Percentiles rank a stretch among this genome's conserved stretches.
phyloP scores from a whole-genome alignment of 2,888 invertebrate species.

The Conomelus anceps region DNA sequence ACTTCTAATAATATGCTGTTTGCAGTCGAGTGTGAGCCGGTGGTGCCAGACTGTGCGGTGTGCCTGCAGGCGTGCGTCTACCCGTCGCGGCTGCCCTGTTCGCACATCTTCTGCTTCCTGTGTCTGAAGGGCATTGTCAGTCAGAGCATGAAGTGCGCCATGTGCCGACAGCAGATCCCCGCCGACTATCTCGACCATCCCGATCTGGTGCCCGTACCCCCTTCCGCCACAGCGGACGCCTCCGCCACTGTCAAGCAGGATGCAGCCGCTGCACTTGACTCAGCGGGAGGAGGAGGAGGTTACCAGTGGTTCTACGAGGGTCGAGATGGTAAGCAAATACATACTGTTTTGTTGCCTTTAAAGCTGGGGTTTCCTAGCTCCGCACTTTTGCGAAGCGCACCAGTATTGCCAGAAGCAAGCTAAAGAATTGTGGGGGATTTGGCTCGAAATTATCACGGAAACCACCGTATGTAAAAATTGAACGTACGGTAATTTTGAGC shows the following conservation, averaged over 20 bases:
- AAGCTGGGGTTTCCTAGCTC: no score
- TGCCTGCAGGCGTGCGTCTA: slow-evolving; percentile 85
- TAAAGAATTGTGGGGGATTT: no score
- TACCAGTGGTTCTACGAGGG: slow-evolving; percentile 97
- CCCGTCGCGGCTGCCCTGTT: slow-evolving; percentile 88
- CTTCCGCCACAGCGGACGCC: slow-evolving; percentile 40
- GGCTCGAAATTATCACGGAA: no score
- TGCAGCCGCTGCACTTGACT: slow-evolving; percentile 42
- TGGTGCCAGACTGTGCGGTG: slow-evolving; percentile 72
- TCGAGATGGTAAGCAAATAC: slow-evolving; percentile 64
- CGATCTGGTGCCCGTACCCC: slow-evolving; percentile 55
- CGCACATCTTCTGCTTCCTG: slow-evolving; percentile 92
- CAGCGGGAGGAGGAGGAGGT: slow-evolving; percentile 50
- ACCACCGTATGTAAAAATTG: no score
- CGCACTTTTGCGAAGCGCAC: not conserved
- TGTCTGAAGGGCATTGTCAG: slow-evolving; percentile 90
- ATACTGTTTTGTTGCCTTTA: not conserved
- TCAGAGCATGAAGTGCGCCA: slow-evolving; percentile 82
- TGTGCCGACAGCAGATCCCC: slow-evolving; percentile 90
- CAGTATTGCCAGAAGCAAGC: not conserved
- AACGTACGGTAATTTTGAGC: no score
- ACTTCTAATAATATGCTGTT: not conserved
- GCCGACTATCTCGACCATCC: slow-evolving; percentile 81
- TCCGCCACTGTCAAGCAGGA: slow-evolving; percentile 40
- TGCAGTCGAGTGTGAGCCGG: not conserved